Base-by-base conservation (phyloP, 1,140 invertebrate species). In the Drosophila nikananu region DNA sequence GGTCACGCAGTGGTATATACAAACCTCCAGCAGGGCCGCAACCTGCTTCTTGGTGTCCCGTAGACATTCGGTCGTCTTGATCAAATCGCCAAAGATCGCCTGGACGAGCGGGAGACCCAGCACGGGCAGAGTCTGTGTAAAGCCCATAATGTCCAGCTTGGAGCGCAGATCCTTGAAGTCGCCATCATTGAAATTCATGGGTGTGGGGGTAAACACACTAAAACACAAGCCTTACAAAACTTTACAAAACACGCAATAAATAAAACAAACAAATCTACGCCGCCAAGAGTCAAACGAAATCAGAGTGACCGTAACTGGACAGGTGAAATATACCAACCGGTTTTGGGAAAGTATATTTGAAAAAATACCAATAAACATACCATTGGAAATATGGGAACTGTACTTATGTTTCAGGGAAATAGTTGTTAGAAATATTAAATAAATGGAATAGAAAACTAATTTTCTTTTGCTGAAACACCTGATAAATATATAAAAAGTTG, bases 11-110 rank as follows among this genome's bases (percentile, higher is more conserved):
- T 12, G 0, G 60, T 48, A 32, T 55, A 13, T 19, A 72, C 65
- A 70, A 86, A 93, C 92, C 80, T 93, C 92, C 6, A 93, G 60
- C n/a, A 93, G 59, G 2, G 77, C 63, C 5, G 63, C 62, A n/a
- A 93, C 75, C 77, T 92, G 60, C 27, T 80, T 66, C 37, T 93
- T 93, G 7, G 92, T 76, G 67, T 96, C 95, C 79, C 96, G 95
- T 7, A 97, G 92, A 87, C 95, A 96, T 77, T 96, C 95, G 44
- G 96, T 97, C 15, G 96, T 97, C 86, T 96, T 95, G 42, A 97
- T 93, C 46, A 97, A 93, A 93, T 97, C 96, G 25, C 94, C 94
- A 46, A 97, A 93, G 44, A 97, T 86, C 65, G 94, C 94, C 86
- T 96, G 95, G 49, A 97, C 95, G 42, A 97, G 90, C 17, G 96